Evolutionary conservation across 1,140 invertebrate genomes (phyloP), one percentile per base, ranked within the genome.

Genomic region (Dreissena polymorpha): DNA sequence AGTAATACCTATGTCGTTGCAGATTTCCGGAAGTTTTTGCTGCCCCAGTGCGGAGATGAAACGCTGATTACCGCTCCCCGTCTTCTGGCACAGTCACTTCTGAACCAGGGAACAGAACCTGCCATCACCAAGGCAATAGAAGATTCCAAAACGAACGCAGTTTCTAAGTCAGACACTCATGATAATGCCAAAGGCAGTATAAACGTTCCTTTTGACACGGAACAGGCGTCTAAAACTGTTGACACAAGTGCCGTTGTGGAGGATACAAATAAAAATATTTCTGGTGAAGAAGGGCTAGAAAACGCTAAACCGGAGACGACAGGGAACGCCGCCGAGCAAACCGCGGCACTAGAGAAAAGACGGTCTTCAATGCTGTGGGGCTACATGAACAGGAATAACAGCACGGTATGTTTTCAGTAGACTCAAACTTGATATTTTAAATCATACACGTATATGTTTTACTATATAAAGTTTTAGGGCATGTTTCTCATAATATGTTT

Each of bases 11-110:
- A 8, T 39, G 39, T 39, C 39, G 50, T 69, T 78, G 2, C 76
- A 78, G 76, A 78, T 70, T 78, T 78, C 29, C 65, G 65, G 27
- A 78, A 78, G 64, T 78, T 78, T 39, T 27, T 78, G 51, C 53
- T 78, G 16, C 76, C 76, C 10, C 63, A 78, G 49, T 78, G 64
- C 23, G 76, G 76, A 53, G 51, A 78, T 67, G 76, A 78, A 21
- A 70, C n/a, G 23, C 64, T 78, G 16, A 78, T 78, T 13, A 25
- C 68, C 8, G 68, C 76, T 6, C 76, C 76, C 14, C 64, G 51
- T 69, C 64, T 53, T 29, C n/a, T 70, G 29, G 76, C 76, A 12
- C 49, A 57, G 25, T 21, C 65, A 51, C 57, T 65, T 10, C 12
- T 51, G 29, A 29, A 67, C 16, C 18, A n/a, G 7, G 51, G 0